phyloP scores from a whole-genome alignment of 2,888 invertebrate species.

The Campopleginae sp. region DNA sequence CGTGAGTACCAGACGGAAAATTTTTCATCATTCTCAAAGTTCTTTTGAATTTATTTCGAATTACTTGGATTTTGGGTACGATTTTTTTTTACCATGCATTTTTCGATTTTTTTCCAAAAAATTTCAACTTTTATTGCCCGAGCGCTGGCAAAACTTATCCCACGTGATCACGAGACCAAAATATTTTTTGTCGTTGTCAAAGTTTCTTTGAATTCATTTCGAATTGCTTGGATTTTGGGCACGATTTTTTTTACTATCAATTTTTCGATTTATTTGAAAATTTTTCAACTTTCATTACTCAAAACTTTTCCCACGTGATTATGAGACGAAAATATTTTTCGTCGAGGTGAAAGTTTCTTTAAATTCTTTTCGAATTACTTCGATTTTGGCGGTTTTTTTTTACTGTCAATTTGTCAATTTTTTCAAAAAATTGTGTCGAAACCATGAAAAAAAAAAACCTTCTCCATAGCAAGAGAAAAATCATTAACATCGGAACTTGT shows the following conservation, averaged over 20 bases:
- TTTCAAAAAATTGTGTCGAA: not conserved
- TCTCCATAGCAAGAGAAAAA: not conserved
- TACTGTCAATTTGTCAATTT: not conserved
- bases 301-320: constrained; percentile 96
- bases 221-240: not conserved
- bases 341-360: not conserved
- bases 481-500: not conserved
- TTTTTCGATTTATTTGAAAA: no score
- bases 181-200: not conserved
- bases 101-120: no score
- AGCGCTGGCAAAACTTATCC: constrained; percentile 96
- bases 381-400: not conserved
- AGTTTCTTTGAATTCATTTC: not conserved
- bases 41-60: not conserved
- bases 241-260: not conserved
- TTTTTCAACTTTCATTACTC: constrained; percentile 89
- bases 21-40: not conserved
- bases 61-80: not conserved
- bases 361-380: not conserved
- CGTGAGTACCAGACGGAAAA: constrained; percentile 87
- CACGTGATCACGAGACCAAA: constrained; percentile 88
- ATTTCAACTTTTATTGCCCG: constrained; percentile 90
- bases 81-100: no score
- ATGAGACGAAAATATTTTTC: not conserved
- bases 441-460: not conserved